These are phyloP conservation scores for Ictalurus furcatus DNA, from an alignment of 2,113 vertebrate species.

Conservation along the genomic window DNA sequence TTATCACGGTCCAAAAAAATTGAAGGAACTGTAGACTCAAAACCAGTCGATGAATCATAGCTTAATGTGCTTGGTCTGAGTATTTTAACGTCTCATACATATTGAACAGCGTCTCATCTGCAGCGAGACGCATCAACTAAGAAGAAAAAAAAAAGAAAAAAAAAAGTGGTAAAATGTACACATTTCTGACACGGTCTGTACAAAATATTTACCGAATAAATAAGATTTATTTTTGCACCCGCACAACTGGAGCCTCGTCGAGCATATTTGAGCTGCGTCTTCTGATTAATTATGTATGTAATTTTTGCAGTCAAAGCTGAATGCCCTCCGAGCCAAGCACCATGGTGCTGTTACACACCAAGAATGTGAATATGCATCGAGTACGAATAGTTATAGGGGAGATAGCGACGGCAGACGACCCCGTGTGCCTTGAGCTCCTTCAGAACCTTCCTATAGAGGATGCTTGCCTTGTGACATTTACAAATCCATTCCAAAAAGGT, in stretches of 20 bases:
- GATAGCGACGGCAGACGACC: neutral
- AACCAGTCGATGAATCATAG: neutral
- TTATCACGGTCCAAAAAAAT: neutral
- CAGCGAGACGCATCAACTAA: neutral
- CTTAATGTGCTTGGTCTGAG: neutral
- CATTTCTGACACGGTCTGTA: neutral
- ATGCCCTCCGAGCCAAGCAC: constrained; percentile 9
- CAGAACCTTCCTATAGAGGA: constrained; percentile 42
- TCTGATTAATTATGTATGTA: constrained; percentile 43
- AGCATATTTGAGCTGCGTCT: neutral
- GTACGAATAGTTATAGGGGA: neutral
- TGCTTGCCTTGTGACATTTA: constrained; percentile 67
- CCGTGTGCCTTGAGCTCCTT: neutral
- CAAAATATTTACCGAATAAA: constrained; percentile 30
- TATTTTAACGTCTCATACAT: neutral
- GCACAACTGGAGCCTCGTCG: neutral
- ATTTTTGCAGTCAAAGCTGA: constrained; percentile 28
- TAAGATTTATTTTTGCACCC: neutral
- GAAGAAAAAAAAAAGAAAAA: neutral
- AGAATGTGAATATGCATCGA: constrained; percentile 39
- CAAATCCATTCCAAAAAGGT: constrained; percentile 75
- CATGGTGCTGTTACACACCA: neutral
- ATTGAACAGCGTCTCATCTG: neutral
- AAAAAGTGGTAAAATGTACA: neutral
- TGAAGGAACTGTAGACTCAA: neutral